phyloP scores from a whole-genome alignment of 2,113 vertebrate species.

The Daubentonia madagascariensis region DNA sequence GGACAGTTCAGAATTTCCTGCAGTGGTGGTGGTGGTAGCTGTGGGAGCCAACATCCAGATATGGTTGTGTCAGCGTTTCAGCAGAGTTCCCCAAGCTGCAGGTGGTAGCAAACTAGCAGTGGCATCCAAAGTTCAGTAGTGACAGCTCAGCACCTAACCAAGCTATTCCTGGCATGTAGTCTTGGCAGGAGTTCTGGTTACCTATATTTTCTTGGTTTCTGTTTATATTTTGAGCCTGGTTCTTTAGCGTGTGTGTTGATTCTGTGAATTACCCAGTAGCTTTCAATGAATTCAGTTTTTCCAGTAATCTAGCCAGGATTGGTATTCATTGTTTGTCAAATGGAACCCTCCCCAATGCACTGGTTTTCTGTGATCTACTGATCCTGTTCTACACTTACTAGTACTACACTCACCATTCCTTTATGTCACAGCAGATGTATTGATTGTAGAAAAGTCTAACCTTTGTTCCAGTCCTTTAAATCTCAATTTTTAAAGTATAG shows the following conservation, averaged over 20 bases:
- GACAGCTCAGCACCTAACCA: not conserved
- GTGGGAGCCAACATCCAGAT: not conserved
- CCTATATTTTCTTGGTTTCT: not conserved
- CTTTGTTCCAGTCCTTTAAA: not conserved
- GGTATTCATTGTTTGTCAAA: not conserved
- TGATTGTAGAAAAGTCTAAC: not conserved
- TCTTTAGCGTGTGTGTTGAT: not conserved
- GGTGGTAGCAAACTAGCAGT: not conserved
- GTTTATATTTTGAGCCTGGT: conserved; percentile 2
- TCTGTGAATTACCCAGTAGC: not conserved
- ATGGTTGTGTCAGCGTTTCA: not conserved
- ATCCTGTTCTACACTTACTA: not conserved
- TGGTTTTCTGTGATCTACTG: not conserved
- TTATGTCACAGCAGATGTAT: not conserved
- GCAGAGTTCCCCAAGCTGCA: not conserved
- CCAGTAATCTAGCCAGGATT: not conserved
- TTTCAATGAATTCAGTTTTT: conserved; percentile 21
- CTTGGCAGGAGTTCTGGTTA: not conserved
- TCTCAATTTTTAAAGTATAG: not conserved
- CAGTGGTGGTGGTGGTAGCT: not conserved
- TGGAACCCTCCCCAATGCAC: not conserved
- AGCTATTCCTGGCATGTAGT: not conserved
- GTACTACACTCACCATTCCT: not conserved
- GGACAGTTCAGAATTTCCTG: not conserved
- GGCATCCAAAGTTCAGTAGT: not conserved